These are phyloP conservation scores for Papilio polyxenes DNA, from an alignment of 1,140 invertebrate genomes.

Conservation along the genomic window DNA sequence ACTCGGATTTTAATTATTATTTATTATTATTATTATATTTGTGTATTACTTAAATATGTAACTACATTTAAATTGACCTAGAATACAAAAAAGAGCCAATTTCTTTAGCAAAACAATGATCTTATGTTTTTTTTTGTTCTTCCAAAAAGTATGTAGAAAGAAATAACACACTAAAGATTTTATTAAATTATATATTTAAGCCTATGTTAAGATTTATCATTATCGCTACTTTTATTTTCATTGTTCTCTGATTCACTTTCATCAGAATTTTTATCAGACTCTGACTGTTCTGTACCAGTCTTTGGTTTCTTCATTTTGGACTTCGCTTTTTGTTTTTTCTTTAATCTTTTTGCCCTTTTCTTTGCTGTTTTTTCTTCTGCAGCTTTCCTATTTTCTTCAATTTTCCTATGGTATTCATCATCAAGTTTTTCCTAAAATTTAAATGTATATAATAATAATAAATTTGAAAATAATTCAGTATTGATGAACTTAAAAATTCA, in stretches of 20 bases:
- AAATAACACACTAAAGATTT: neutral
- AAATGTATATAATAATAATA: too few relatives aligned
- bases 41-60: too few relatives aligned
- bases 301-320: slow-evolving; percentile 81
- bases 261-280: slow-evolving; percentile 50
- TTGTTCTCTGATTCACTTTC: slow-evolving; percentile 44
- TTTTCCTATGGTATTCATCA: slow-evolving; percentile 89
- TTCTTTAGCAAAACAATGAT: neutral
- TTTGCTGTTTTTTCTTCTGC: slow-evolving; percentile 92
- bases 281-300: slow-evolving; percentile 59
- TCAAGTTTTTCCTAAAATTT: slow-evolving; percentile 90
- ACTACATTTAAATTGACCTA: neutral
- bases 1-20: neutral
- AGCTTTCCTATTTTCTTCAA: slow-evolving; percentile 88
- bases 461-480: neutral
- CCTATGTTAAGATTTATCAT: slow-evolving; percentile 21
- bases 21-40: too few relatives aligned
- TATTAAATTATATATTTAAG: neutral
- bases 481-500: neutral
- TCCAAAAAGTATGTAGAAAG: neutral
- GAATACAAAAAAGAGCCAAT: neutral
- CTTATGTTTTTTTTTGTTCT: neutral
- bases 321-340: slow-evolving; percentile 85
- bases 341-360: slow-evolving; percentile 90
- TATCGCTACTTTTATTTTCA: slow-evolving; percentile 39